Percentiles rank a stretch among this genome's conserved stretches.
These are phyloP conservation scores for Copsychus sechellarum DNA, from an alignment of 2,113 vertebrate species.

Conservation along the genomic window DNA sequence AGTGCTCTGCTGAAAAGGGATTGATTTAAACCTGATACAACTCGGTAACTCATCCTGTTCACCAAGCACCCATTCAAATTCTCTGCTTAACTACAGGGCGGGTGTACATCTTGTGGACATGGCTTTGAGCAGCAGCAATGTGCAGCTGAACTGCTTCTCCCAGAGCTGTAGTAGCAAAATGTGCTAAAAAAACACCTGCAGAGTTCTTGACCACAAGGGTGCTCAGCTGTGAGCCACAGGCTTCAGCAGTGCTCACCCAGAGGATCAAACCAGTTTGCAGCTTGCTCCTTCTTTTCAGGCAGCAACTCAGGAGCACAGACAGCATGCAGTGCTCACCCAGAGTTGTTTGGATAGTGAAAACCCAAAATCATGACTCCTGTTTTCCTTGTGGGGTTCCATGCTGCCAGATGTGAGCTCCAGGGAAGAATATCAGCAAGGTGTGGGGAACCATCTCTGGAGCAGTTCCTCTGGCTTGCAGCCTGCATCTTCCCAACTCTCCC, in stretches of 20 bases:
- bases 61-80: not conserved
- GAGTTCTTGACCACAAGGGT: not conserved
- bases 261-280: not conserved
- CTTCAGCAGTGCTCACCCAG: not conserved
- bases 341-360: not conserved
- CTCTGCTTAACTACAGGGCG: not conserved
- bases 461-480: not conserved
- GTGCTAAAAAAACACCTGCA: not conserved
- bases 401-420: not conserved
- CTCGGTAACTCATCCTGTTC: conserved; percentile 11
- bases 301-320: not conserved
- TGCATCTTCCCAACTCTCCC: not conserved
- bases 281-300: not conserved
- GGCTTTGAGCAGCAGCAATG: not conserved
- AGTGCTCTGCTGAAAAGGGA: conserved; percentile 8
- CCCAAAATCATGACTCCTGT: no score
- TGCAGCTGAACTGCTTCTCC: not conserved
- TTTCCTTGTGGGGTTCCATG: not conserved
- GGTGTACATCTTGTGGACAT: not conserved
- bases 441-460: not conserved
- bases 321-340: rapidly evolving
- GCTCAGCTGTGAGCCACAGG: not conserved
- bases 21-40: conserved; percentile 43
- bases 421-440: not conserved
- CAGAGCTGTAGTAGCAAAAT: not conserved